Base-by-base conservation (phyloP, 2,888 invertebrate species). In the Gastrophysa polygoni region DNA sequence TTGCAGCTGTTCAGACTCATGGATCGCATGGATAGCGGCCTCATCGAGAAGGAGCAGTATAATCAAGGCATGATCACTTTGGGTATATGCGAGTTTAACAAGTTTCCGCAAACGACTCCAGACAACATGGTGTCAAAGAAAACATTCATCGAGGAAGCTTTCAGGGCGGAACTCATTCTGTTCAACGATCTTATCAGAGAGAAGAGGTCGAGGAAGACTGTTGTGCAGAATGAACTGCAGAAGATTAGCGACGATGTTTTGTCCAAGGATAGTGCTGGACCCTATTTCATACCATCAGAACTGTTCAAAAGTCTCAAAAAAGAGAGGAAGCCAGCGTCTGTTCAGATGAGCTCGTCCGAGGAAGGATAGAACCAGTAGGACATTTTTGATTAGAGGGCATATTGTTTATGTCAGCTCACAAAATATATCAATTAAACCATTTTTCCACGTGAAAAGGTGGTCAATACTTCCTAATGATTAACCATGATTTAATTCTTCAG, bases 21-120 rank as follows among this genome's bases (percentile, higher is more conserved):
- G 81, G 81, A 81, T 59, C 71, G 74, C 49, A 75, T 81, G 75
- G 69, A 74, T 32, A 73, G 76, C n/a, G 80, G 78, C 1, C 77
- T 67, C 61, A 75, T 81, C 18, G 78, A 79, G 34, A 20, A 69
- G 38, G 57, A 73, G 0, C 80, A 80, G 59, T 81, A 80, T 62
- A 64, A 69, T 57, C 75, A 73, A 59, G 80, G 77, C 18, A 79
- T 81, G 79, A 71, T 68, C 7, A 80, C 80, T 1, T 63, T 82
- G 8, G 81, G 80, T 8, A 74, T 81, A 18, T 77, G 77, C 63
- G 72, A 69, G 0, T 80, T 68, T 64, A 77, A 80, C 61, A 68
- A 71, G 49, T 64, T 71, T 21, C 80, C 80, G 0, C 68, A 68
- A 2, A 43, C 69, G 11, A 68, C 73, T 11, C 29, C 50, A 4